Percentiles rank a stretch among this genome's conserved stretches.
phyloP scores from a whole-genome alignment of 2,113 vertebrate genomes.

The Pitta sordida region DNA sequence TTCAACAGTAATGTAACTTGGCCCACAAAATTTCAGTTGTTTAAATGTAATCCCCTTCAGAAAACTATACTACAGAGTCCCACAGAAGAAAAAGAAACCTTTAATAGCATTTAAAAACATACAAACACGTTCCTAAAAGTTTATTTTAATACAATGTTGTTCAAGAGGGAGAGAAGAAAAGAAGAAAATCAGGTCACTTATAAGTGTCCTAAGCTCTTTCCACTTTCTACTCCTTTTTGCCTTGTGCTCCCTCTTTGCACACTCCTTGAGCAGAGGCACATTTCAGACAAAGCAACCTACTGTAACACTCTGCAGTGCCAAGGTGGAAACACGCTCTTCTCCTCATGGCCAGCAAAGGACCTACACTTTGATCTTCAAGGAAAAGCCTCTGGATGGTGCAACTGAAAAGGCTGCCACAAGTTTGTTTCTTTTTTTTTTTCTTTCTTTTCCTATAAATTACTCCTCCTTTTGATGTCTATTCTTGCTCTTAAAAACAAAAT shows the following conservation, averaged over 20 bases:
- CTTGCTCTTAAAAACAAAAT: constrained; percentile 1
- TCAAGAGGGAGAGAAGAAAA: not conserved
- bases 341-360: not conserved
- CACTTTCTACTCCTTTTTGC: not conserved
- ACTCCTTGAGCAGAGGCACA: not conserved
- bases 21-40: not conserved
- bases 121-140: not conserved
- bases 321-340: not conserved
- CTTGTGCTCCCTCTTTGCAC: not conserved
- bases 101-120: not conserved
- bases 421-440: not conserved
- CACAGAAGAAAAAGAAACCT: not conserved
- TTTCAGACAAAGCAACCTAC: not conserved
- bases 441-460: not conserved
- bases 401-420: not conserved
- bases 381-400: not conserved
- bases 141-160: not conserved
- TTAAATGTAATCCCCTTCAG: not conserved
- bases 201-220: not conserved
- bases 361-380: constrained; percentile 8
- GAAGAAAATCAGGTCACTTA: not conserved
- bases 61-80: not conserved
- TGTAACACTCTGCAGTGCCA: not conserved
- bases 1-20: not conserved
- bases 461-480: constrained; percentile 50